Conservation (phyloP, 2,113 vertebrate genomes). For the Mionectes macconnelli region DNA sequence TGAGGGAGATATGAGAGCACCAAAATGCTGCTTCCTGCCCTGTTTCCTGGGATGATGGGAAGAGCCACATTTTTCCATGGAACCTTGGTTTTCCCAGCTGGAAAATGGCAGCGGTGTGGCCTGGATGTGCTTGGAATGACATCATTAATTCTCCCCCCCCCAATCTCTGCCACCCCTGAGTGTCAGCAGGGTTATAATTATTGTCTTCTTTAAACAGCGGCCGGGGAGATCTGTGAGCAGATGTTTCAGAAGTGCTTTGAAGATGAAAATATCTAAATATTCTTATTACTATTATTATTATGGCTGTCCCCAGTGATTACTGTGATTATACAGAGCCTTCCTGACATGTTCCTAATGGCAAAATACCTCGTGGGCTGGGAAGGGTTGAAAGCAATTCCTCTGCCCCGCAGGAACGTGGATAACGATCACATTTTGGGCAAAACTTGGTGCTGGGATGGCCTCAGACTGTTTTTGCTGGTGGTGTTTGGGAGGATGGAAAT, state of each 20-base stretch:
- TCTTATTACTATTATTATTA: background rate
- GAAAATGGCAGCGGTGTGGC: background rate
- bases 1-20: background rate
- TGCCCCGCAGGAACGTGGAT: background rate
- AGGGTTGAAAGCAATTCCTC: background rate
- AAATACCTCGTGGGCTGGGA: background rate
- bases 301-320: background rate
- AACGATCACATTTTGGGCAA: background rate
- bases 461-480: background rate
- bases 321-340: background rate
- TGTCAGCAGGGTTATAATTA: background rate
- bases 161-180: background rate
- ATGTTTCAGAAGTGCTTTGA: background rate
- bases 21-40: background rate
- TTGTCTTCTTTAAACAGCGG: background rate
- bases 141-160: background rate
- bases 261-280: background rate
- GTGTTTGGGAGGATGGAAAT: background rate
- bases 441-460: background rate
- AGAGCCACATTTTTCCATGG: fast-evolving
- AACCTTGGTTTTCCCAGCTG: background rate
- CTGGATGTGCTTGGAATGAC: background rate
- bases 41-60: fast-evolving
- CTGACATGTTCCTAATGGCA: background rate
- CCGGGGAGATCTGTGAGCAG: background rate